These are phyloP conservation scores for Venusia cambrica DNA, from an alignment of 2,888 invertebrate species.

Conservation along the genomic window DNA sequence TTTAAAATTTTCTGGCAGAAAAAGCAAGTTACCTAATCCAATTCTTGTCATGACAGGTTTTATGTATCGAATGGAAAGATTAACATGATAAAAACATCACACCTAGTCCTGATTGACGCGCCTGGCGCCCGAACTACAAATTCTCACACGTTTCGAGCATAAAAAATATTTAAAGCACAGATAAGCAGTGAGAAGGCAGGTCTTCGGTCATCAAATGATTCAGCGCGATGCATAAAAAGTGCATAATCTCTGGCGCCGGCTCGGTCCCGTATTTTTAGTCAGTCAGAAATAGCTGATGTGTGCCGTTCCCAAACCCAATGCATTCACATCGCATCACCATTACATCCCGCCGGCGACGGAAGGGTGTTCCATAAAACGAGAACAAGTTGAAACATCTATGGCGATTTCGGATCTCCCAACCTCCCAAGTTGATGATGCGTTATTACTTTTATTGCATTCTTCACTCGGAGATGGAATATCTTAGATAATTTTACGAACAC, in stretches of 20 bases:
- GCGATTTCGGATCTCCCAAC: conserved; percentile 22
- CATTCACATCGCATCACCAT: conserved; percentile 49
- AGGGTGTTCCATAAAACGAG: conserved; percentile 26
- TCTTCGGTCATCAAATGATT: conserved; percentile 40
- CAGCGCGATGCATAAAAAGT: conserved; percentile 68
- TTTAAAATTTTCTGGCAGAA: conserved; percentile 3
- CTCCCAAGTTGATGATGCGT: conserved; percentile 18
- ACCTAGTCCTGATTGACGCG: too few relatives aligned
- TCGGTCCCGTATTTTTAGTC: conserved; percentile 63
- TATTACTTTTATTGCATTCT: conserved; percentile 14
- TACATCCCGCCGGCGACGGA: conserved; percentile 38
- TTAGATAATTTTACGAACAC: not conserved
- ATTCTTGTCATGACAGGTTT: too few relatives aligned
- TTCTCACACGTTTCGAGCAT: conserved; percentile 14
- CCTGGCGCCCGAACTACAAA: not conserved
- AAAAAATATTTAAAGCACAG: conserved; percentile 10
- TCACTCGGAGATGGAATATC: conserved; percentile 2
- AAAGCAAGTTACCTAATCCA: not conserved
- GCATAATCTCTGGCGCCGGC: conserved; percentile 45
- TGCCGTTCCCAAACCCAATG: conserved; percentile 50
- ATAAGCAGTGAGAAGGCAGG: conserved; percentile 7
- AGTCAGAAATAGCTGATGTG: conserved; percentile 59
- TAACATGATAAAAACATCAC: too few relatives aligned
- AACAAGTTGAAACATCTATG: conserved; percentile 19
- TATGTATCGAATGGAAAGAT: too few relatives aligned